Evolutionary conservation across 2,797 vertebrate genomes (phyloP).

Genomic region (Sebastes iracundus): DNA sequence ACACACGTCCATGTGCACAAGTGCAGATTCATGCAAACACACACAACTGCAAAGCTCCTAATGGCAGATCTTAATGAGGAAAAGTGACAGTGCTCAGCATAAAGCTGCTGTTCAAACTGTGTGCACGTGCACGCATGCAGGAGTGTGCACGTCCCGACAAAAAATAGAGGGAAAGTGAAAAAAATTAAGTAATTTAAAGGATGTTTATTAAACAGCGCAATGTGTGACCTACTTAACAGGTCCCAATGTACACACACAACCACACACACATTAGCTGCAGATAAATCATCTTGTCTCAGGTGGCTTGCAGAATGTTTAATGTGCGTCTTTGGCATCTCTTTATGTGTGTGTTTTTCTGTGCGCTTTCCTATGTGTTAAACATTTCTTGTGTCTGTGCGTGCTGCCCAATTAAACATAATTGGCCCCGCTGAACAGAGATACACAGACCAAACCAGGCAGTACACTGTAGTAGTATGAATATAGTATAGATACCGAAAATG

Average conservation of each 20-base stretch:
- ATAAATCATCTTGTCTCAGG: not conserved
- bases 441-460: not conserved
- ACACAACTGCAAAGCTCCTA: constrained; percentile 3
- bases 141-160: not conserved
- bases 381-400: not conserved
- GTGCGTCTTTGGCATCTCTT: not conserved
- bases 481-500: too few species aligned
- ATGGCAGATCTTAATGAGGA: constrained; percentile 14
- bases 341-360: not conserved
- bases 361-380: not conserved
- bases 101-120: not conserved
- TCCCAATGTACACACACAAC: not conserved
- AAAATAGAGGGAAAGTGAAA: not conserved
- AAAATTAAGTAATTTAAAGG: not conserved
- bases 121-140: not conserved
- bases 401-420: not conserved
- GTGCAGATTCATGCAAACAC: constrained; percentile 11
- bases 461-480: not conserved
- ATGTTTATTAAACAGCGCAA: constrained; percentile 5
- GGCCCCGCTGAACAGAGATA: not conserved
- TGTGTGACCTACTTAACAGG: constrained; percentile 35
- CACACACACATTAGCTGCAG: not conserved
- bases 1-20: constrained; percentile 5
- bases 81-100: constrained; percentile 23
- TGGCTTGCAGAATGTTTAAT: not conserved